These are phyloP conservation scores for Vireo griseus DNA, from an alignment of 2,797 vertebrate species.

Conservation along the genomic window DNA sequence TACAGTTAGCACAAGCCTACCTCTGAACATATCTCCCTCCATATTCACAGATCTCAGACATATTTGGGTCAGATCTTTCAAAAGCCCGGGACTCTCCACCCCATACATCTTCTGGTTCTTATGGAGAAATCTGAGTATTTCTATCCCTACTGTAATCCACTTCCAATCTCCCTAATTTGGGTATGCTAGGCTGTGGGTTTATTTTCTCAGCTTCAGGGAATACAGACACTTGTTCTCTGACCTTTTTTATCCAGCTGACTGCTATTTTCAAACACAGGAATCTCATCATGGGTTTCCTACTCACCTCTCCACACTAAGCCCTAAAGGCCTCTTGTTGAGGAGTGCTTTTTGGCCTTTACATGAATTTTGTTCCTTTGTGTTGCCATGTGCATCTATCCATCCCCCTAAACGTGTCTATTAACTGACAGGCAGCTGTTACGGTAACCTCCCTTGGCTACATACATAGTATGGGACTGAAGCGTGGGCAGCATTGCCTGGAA, in stretches of 20 bases:
- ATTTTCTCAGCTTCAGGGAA: background rate
- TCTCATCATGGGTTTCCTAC: background rate
- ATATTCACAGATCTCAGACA: background rate
- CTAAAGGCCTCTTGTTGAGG: background rate
- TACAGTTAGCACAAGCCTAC: background rate
- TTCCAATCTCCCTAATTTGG: background rate
- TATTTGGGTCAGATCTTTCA: background rate
- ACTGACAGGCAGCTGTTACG: background rate
- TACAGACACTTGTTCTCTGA: background rate
- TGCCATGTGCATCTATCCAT: background rate
- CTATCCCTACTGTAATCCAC: background rate
- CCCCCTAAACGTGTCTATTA: background rate
- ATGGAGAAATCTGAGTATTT: background rate
- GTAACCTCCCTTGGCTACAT: background rate
- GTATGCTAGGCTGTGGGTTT: background rate
- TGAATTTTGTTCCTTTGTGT: background rate
- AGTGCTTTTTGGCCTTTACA: background rate
- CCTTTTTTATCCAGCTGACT: background rate
- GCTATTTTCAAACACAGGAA: background rate
- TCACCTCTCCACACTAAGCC: background rate
- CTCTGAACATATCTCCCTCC: background rate
- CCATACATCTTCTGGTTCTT: background rate
- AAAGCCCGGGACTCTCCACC: background rate
- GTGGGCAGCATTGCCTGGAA: background rate
- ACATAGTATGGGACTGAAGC: background rate